These are phyloP conservation scores for Centropristis striata DNA, from an alignment of 2,113 vertebrate genomes.

Conservation along the genomic window DNA sequence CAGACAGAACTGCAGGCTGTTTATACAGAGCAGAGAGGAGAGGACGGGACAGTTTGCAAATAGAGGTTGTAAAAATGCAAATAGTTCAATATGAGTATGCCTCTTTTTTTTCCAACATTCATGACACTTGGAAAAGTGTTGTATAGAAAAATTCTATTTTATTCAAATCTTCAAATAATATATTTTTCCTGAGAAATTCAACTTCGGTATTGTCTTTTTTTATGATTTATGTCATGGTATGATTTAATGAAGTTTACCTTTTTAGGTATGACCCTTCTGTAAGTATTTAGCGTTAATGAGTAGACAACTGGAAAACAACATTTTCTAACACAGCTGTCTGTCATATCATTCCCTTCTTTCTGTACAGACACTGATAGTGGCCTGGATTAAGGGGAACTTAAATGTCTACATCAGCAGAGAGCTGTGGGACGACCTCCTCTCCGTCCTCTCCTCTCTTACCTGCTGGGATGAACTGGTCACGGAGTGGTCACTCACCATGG, in stretches of 20 bases:
- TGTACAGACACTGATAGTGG: slow-evolving; percentile 97
- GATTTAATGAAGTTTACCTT: background rate
- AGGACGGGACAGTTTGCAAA: too few relatives aligned
- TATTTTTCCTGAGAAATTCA: too few relatives aligned
- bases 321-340: background rate
- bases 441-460: slow-evolving; percentile 95
- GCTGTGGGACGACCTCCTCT: slow-evolving; percentile 97
- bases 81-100: too few relatives aligned
- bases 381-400: slow-evolving; percentile 98
- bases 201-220: too few relatives aligned
- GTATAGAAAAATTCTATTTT: too few relatives aligned
- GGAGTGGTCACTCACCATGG: slow-evolving; percentile 99
- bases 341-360: slow-evolving; percentile 49
- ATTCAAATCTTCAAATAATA: too few relatives aligned
- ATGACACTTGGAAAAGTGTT: too few relatives aligned
- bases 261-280: background rate
- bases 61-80: too few relatives aligned
- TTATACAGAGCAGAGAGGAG: too few relatives aligned
- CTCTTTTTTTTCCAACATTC: too few relatives aligned
- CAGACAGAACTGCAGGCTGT: too few relatives aligned
- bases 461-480: slow-evolving; percentile 99
- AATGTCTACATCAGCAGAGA: slow-evolving; percentile 98
- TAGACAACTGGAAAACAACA: background rate
- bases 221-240: too few relatives aligned
- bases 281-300: background rate